Evolutionary conservation across 2,888 invertebrate genomes (phyloP), one percentile per base, ranked within the genome.

Genomic region (Lasiommata megera): DNA sequence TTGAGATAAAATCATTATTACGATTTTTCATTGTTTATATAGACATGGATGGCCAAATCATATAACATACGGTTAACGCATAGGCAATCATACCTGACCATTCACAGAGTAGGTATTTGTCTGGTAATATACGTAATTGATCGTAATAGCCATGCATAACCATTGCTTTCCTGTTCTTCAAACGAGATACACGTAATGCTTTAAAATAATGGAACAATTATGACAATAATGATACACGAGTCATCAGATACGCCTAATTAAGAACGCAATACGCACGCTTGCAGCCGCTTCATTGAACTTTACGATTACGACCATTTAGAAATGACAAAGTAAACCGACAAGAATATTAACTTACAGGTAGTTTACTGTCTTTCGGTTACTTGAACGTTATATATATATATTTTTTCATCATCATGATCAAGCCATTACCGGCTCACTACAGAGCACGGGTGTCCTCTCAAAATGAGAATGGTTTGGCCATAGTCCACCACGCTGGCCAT

Each of bases 161-260:
- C 28, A 54, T 38, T 38, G 56, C 54, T 55, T 59, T 61, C 62
- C 62, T 62, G 62, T 51, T 55, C 54, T 38, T 18, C 37, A n/a
- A n/a, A 54, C 48, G 36, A 54, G 18, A 17, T 34, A 8, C 38
- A 53, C 36, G 52, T 60, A 52, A 60, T 59, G 51, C n/a, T 56
- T 43, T 36, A 43, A 43, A 53, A 53, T 57, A 52, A 41, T 52
- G 34, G 17, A 44, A 53, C 38, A 53, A 57, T 57, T 57, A 53
- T 48, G 40, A 53, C 29, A 48, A 48, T 56, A 46, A 59, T 59
- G 14, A 47, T 29, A 17, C 12, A 11, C 23, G 16, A 50, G 31
- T 52, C 52, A 52, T 52, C 52, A 52, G 52, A 31, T 52, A 52
- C 40, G 52, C 40, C 41, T 52, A 52, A 41, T 18, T 52, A 12